Evolutionary conservation across 1,140 invertebrate genomes (phyloP).

Genomic region (Hetaerina americana): DNA sequence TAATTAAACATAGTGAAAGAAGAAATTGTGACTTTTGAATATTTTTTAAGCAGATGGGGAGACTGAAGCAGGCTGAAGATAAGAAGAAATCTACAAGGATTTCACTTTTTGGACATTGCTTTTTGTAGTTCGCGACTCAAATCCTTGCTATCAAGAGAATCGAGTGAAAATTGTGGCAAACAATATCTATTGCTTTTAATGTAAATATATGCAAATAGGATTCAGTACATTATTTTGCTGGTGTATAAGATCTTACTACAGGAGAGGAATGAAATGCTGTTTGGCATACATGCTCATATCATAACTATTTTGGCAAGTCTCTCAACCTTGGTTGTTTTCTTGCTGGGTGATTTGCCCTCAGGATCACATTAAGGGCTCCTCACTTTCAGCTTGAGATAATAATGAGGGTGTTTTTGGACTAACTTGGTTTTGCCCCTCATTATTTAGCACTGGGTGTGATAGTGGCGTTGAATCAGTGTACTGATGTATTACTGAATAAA

Average conservation of each 20-base stretch:
- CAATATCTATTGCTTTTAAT: background rate
- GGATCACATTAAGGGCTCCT: too few species aligned
- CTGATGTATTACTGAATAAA: too few species aligned
- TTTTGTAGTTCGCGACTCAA: background rate
- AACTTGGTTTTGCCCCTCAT: too few species aligned
- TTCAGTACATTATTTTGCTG: background rate
- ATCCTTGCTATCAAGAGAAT: background rate
- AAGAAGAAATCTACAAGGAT: background rate
- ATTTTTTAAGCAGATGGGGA: too few species aligned
- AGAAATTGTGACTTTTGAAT: background rate
- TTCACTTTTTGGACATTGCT: background rate
- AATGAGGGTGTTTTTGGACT: too few species aligned
- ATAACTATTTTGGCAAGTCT: background rate
- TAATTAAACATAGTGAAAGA: background rate
- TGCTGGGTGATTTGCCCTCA: background rate
- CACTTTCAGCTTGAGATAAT: too few species aligned
- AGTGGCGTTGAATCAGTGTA: too few species aligned
- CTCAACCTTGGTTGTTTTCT: background rate
- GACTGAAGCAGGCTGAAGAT: background rate
- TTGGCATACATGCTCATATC: background rate
- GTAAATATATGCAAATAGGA: conserved; percentile 1
- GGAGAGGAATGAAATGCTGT: background rate
- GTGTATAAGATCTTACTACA: background rate
- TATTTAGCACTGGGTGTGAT: too few species aligned
- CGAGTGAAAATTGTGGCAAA: background rate